Evolutionary conservation across 2,113 vertebrate genomes (phyloP).

Genomic region (Lampris megalopsis): DNA sequence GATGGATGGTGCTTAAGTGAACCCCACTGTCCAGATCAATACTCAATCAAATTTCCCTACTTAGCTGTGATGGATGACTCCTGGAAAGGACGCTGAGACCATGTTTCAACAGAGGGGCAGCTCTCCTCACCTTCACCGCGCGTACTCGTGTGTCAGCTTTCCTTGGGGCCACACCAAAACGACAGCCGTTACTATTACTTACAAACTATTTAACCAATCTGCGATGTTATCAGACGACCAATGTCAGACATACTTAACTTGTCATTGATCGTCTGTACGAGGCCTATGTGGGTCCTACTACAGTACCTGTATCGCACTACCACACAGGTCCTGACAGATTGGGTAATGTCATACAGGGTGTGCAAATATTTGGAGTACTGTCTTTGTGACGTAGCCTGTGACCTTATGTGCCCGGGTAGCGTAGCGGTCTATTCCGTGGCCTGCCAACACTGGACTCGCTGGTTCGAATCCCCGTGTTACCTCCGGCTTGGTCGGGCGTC

Average conservation of each 20-base stretch:
- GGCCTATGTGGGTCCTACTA: conserved; percentile 32
- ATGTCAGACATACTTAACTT: conserved; percentile 46
- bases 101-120: conserved; percentile 13
- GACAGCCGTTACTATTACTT: conserved; percentile 48
- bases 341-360: too few relatives aligned
- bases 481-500: too few relatives aligned
- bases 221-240: conserved; percentile 51
- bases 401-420: too few relatives aligned
- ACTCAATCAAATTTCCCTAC: conserved; percentile 73
- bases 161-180: conserved; percentile 33
- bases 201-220: conserved; percentile 65
- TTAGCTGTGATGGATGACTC: conserved; percentile 45
- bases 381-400: too few relatives aligned
- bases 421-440: too few relatives aligned
- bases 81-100: conserved; percentile 47
- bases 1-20: conserved; percentile 27
- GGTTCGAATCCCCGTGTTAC: too few relatives aligned
- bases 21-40: conserved; percentile 57
- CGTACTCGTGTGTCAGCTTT: not conserved
- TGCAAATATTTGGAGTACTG: too few relatives aligned
- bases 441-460: too few relatives aligned
- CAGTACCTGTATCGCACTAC: not conserved
- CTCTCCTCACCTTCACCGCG: not conserved
- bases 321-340: too few relatives aligned
- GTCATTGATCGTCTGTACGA: conserved; percentile 53